Evolutionary conservation across 2,113 vertebrate species (phyloP), one percentile per base, ranked within the genome.

Genomic region (Daphoenositta chrysoptera): DNA sequence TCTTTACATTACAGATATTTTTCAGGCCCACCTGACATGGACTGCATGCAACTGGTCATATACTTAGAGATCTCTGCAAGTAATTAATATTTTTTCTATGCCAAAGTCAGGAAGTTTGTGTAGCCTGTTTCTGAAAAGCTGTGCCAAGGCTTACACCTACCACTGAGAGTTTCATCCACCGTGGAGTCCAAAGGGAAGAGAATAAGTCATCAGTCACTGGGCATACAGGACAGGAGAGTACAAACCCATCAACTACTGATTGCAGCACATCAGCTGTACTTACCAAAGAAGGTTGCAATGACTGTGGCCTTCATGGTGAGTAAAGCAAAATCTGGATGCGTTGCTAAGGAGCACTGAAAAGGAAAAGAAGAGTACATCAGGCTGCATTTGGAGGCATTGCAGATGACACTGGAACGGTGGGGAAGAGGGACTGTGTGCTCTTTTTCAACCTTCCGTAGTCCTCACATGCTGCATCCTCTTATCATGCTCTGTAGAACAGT

Each of bases 231-330:
- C 21, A 53, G 33, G 24, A 76, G 23, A 58, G 10, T 31, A 27
- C 47, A 79, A 89, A 84, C 8, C 26, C 33, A 27, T 5, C 8
- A 51, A 39, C 44, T 77, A 11, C 24, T 66, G 15, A 54, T 22
- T 45, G 57, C 66, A 95, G 31, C 40, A 31, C 27, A 30, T 57
- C 50, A 44, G 1, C 19, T 31, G 40, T 92, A 98, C 98, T 98
- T 98, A 98, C 98, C 97, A 75, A 98, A 97, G 77, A 98, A 82
- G 91, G 93, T 64, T 92, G 96, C 92, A 90, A 96, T 89, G 90
- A 94, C 83, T 85, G 94, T 97, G 92, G 93, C 77, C 96, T 98
- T 98, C 98, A 98, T 98, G 80, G 71, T 94, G 95, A 96, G 71
- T 94, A 90, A 95, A 96, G 37, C 42, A 76, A 93, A 86, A 81